Evolutionary conservation across 2,888 invertebrate species (phyloP), one percentile per base, ranked within the genome.

Genomic region (Mesorhabditis belari): DNA sequence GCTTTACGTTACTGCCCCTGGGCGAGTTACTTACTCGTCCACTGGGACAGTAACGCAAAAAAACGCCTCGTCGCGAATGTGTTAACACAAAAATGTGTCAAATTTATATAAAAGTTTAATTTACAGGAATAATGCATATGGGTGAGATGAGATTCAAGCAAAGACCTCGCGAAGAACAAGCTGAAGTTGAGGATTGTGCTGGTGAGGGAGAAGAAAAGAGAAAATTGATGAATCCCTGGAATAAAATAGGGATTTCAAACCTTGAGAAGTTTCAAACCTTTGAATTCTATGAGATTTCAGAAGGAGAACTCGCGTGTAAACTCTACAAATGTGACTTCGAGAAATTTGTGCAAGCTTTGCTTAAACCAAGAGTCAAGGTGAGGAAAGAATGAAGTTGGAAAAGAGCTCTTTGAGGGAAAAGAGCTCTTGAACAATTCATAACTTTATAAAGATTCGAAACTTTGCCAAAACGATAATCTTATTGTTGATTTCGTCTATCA

Each of bases 121-220:
- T 21, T 23, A 52, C 56, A 35, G 87, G 92, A 82, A 94, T 98
- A 83, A 94, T 99, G 92, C 96, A 98, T 85, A 93, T 98, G 90
- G 98, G 98, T 87, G 89, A 91, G 83, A 91, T 98, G 91, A 95
- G 96, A 86, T 98, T 98, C 91, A 99, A 98, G 86, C 98, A 99
- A 87, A 91, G 96, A 86, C 96, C 96, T 87, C 91, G 96, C 82
- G 98, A 98, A 86, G 98, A 98, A 86, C 98, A 99, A 86, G 94
- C 94, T 85, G 94, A 95, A 85, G 62, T 65, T 54, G 79, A 80
- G 24, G 75, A 76, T 54, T 66, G 67, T 56, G 69, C 66, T 17
- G 77, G 92, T 80, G 92, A 92, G 82, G 92, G 17, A 17, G 17
- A 17, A 35, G 35, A 35, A 35, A 17, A 17, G 35, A 17, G 17